Evolutionary conservation across 2,888 invertebrate species (phyloP).

Genomic region (Drosophila yooni): DNA sequence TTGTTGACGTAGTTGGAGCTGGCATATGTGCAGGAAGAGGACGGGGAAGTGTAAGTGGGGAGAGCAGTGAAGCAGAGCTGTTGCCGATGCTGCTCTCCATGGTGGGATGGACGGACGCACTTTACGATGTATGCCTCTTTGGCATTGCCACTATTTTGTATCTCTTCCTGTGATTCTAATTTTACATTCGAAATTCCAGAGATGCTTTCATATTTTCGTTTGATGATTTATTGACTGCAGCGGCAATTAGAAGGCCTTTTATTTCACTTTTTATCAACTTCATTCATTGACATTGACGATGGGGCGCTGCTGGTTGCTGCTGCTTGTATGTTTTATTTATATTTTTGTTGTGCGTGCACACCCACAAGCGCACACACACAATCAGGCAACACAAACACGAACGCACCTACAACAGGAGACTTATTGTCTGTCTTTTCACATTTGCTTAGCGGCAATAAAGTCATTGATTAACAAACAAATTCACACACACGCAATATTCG

Average conservation of each 20-base stretch:
- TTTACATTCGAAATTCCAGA: constrained; percentile 72
- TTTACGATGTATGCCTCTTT: constrained; percentile 63
- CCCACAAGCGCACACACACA: constrained; percentile 43
- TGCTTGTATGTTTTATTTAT: constrained; percentile 70
- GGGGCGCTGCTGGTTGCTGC: constrained; percentile 38
- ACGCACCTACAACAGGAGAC: constrained; percentile 41
- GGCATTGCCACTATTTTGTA: constrained; percentile 52
- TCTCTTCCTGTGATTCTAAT: constrained; percentile 67
- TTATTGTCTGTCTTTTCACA: constrained; percentile 53
- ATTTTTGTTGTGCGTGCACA: constrained; percentile 70
- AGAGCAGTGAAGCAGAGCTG: constrained; percentile 44
- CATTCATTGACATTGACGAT: constrained; percentile 71
- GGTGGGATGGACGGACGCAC: constrained; percentile 45
- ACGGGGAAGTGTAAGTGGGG: constrained; percentile 54
- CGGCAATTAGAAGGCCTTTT: constrained; percentile 77
- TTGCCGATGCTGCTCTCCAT: constrained; percentile 48
- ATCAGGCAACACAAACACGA: constrained; percentile 19
- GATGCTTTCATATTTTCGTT: constrained; percentile 78
- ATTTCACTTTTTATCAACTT: constrained; percentile 78
- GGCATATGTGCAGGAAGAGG: constrained; percentile 73
- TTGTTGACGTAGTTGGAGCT: constrained; percentile 27
- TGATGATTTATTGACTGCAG: constrained; percentile 80
- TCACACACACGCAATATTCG: background rate
- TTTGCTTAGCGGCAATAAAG: constrained; percentile 12
- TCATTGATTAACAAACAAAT: background rate